Base-by-base conservation (phyloP, 2,797 vertebrate species). In the Mycteria americana region DNA sequence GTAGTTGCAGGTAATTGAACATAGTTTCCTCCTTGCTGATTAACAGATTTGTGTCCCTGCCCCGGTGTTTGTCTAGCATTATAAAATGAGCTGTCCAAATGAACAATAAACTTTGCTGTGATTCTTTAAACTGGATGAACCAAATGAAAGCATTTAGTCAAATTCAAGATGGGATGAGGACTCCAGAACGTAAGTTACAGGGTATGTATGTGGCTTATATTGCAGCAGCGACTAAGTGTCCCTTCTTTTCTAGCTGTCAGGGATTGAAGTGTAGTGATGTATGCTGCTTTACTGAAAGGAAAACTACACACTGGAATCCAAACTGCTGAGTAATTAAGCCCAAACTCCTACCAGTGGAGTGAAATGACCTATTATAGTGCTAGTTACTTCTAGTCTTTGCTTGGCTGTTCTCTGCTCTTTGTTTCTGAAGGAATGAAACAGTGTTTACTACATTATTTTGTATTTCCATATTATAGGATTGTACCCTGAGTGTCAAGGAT, bases 141-240 rank as follows among this genome's bases (percentile, higher is more conserved):
- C 21, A 53, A 62, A 45, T 70, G 31, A 79, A 72, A 89, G 12
- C 22, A 18, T 59, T 82, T 72, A 11, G 35, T 70, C 6, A 59
- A 50, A 59, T 50, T 23, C 35, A 28, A 18, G 48, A 9, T 33
- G 35, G 33, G 7, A 1, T n/a, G 33, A 50, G 27, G 84, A 27
- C 30, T 72, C 22, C 8, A 51, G 23, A 18, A 9, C 0, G 0
- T 27, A 8, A 25, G 10, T 64, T 23, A 13, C 13, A 8, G 17
- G 41, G 9, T 51, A 8, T 7, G 6, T 41, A 3, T 19, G 21
- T 46, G 54, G n/a, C 17, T 57, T 76, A 7, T 69, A 25, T 10
- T 80, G 10, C 45, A 37, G 3, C 33, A 78, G 62, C 2, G 7
- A 31, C 56, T 35, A 35, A 60, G 21, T 0, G 0, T 64, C 39